Base-by-base conservation (phyloP, 23 tunicate genomes). In the Phallusia fumigata region DNA sequence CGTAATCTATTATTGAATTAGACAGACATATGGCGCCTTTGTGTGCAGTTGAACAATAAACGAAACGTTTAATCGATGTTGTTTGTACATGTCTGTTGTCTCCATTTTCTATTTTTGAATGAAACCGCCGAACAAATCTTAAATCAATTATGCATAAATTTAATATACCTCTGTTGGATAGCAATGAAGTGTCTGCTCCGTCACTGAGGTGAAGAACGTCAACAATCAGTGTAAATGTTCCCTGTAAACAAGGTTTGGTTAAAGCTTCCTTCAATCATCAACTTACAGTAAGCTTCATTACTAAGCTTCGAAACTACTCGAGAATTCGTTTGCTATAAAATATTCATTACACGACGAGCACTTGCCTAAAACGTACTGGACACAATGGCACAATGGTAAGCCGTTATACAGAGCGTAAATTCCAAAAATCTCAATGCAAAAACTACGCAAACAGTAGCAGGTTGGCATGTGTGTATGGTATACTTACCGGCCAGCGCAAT, bases 401-500 rank as follows among this genome's bases (percentile, higher is more conserved):
- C 47, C 10, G 47, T 40, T 40, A 10, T 40, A 40, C 47, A 40
- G 47, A 40, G 47, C 47, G 47, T 40, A 40, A 40, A 40, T 40
- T 40, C 47, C 5, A 40, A 3, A 40, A 10, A 40, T 40, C 10
- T 3, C 47, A 40, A 40, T 40, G 47, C 47, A 10, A n/a, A n/a
- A n/a, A n/a, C n/a, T n/a, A n/a, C n/a, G n/a, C n/a, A n/a, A n/a
- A n/a, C n/a, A n/a, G n/a, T n/a, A n/a, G n/a, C n/a, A n/a, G n/a
- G n/a, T n/a, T n/a, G n/a, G n/a, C n/a, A n/a, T n/a, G n/a, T n/a
- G n/a, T n/a, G n/a, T n/a, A n/a, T n/a, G n/a, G 58, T 51, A 51
- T 21, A 58, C 90, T 73, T 52, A 87, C 91, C 86, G 86, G 86
- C 91, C 91, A 87, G 1, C 91, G 64, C 13, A 82, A 81, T 0